These are phyloP conservation scores for Camelus dromedarius DNA, from an alignment of 2,113 vertebrate genomes.

Conservation along the genomic window DNA sequence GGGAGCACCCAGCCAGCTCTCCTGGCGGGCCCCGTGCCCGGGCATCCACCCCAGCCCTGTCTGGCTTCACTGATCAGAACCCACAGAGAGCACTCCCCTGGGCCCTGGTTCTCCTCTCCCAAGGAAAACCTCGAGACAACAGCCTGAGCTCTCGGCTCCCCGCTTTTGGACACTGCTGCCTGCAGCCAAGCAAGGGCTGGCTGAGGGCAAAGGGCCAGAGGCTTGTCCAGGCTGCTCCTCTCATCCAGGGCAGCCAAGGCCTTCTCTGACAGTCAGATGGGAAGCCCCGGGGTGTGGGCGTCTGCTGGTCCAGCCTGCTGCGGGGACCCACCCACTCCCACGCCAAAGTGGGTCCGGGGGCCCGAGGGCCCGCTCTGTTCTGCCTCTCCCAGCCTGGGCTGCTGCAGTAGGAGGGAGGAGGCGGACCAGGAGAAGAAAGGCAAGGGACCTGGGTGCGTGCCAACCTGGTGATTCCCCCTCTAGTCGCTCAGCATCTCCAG, in stretches of 20 bases:
- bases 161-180: not conserved
- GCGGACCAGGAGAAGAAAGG: not conserved
- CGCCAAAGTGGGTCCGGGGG: not conserved
- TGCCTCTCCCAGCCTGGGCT: not conserved
- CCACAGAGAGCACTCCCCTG: not conserved
- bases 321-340: too few relatives aligned
- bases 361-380: too few relatives aligned
- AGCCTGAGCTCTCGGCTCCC: not conserved
- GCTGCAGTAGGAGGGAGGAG: rapidly evolving
- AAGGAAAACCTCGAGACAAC: not conserved
- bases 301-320: not conserved
- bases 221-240: not conserved
- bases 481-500: not conserved
- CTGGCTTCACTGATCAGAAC: not conserved
- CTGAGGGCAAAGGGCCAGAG: not conserved
- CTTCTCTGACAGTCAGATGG: not conserved
- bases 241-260: not conserved
- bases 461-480: not conserved
- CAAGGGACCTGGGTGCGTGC: not conserved
- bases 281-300: not conserved
- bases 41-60: not conserved
- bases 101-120: not conserved
- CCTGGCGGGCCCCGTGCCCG: not conserved
- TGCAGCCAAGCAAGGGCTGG: not conserved
- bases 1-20: rapidly evolving